phyloP scores from a whole-genome alignment of 1,140 invertebrate genomes.

The Drosophila melanica region DNA sequence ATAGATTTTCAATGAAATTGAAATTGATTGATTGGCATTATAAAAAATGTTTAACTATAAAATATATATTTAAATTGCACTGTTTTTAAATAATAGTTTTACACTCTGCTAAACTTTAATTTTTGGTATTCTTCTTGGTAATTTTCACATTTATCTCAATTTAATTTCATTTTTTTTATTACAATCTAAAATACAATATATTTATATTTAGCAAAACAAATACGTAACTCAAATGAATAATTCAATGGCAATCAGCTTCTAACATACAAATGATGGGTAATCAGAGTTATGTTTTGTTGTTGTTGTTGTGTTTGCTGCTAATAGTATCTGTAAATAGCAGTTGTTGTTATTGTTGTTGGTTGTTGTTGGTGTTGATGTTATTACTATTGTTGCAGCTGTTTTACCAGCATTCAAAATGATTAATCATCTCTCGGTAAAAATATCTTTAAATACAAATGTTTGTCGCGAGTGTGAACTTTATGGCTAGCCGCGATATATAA shows the following conservation, averaged over 20 bases:
- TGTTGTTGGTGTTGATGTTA: constrained; percentile 17
- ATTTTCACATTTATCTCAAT: not conserved
- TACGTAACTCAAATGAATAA: constrained; percentile 35
- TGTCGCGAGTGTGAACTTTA: not conserved
- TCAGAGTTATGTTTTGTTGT: not conserved
- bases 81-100: too few species aligned
- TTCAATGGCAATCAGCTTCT: constrained; percentile 12
- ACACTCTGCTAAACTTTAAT: too few species aligned
- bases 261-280: not conserved
- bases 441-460: not conserved
- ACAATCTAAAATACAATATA: constrained; percentile 6
- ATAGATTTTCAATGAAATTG: too few species aligned
- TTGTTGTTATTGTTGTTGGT: constrained; percentile 13
- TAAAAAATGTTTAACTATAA: too few species aligned
- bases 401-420: constrained; percentile 9
- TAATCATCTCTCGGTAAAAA: constrained; percentile 9
- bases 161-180: constrained; percentile 26
- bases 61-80: too few species aligned
- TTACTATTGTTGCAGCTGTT: constrained; percentile 14
- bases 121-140: too few species aligned
- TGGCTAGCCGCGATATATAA: not conserved
- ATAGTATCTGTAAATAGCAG: not conserved
- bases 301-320: constrained; percentile 12
- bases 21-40: too few species aligned
- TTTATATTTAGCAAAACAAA: constrained; percentile 8